A percentile compares a stretch with the other conserved stretches of the same genome.
Conservation (phyloP, 30 jellyfish, hydroid and myxozoan genomes). For the Euphysa ruthae region DNA sequence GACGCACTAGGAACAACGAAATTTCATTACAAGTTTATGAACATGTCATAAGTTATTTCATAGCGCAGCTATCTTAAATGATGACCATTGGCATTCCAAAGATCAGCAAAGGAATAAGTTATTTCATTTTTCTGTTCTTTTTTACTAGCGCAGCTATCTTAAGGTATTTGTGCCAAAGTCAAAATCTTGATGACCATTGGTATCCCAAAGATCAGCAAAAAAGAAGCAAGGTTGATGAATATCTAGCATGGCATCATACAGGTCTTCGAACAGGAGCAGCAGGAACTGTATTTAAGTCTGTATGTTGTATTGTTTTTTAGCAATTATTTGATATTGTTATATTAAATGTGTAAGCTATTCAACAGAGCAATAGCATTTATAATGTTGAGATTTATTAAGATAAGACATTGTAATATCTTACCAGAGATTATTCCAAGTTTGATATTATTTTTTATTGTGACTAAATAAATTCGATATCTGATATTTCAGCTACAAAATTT, state of each 20-base stretch:
- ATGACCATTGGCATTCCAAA: constrained; percentile 88
- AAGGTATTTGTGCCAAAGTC: constrained; percentile 52
- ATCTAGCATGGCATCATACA: constrained; percentile 87
- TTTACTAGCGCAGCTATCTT: constrained; percentile 60
- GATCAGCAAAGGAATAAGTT: constrained; percentile 32
- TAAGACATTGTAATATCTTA: too few species aligned
- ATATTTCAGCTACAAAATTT: too few species aligned
- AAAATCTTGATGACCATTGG: constrained; percentile 72
- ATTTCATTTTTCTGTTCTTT: too few species aligned
- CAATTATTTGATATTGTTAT: background rate
- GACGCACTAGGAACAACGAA: too few species aligned
- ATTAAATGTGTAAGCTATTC: too few species aligned
- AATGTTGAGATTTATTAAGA: too few species aligned
- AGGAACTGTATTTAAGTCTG: constrained; percentile 19
- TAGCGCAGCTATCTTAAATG: constrained; percentile 72
- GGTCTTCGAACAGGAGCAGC: constrained; percentile 48
- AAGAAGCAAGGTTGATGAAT: constrained; percentile 76
- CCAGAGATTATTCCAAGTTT: too few species aligned
- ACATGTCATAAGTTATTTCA: too few species aligned
- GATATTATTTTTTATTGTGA: too few species aligned
- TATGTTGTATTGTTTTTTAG: constrained; percentile 4
- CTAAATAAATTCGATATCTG: too few species aligned
- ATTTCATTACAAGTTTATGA: too few species aligned
- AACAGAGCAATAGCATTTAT: too few species aligned
- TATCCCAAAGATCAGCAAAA: constrained; percentile 56